Conservation (phyloP, 2,888 invertebrate species). For the Galerucella pusilla region DNA sequence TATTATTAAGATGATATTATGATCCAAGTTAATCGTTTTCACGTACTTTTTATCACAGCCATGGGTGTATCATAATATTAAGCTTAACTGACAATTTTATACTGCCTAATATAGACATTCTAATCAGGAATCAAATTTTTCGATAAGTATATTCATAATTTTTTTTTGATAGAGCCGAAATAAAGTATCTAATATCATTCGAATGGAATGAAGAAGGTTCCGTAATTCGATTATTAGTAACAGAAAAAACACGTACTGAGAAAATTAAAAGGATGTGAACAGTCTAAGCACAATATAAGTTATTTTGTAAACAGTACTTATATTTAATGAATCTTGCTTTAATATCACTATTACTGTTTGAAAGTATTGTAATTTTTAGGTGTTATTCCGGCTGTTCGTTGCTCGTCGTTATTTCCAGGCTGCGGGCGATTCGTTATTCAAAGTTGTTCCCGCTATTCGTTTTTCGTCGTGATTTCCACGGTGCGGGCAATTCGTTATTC, state of each 20-base stretch:
- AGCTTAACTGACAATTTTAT: not conserved
- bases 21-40: slow-evolving; percentile 14
- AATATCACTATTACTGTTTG: no score
- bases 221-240: not conserved
- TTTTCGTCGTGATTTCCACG: no score
- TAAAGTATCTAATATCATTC: not conserved
- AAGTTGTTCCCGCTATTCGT: no score
- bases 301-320: no score
- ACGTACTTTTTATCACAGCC: slow-evolving; percentile 8
- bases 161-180: not conserved
- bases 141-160: not conserved
- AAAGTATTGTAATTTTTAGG: no score
- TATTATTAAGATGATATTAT: slow-evolving; percentile 18
- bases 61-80: not conserved
- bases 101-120: not conserved
- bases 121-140: no score
- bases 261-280: not conserved
- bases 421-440: no score
- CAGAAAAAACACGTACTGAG: not conserved
- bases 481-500: no score
- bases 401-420: no score
- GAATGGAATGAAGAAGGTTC: not conserved
- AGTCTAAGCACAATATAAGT: no score
- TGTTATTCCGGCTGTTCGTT: no score
- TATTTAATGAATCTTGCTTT: no score